Evolutionary conservation across 2,113 vertebrate genomes (phyloP), one percentile per base, ranked within the genome.

Genomic region (Oenanthe melanoleuca): DNA sequence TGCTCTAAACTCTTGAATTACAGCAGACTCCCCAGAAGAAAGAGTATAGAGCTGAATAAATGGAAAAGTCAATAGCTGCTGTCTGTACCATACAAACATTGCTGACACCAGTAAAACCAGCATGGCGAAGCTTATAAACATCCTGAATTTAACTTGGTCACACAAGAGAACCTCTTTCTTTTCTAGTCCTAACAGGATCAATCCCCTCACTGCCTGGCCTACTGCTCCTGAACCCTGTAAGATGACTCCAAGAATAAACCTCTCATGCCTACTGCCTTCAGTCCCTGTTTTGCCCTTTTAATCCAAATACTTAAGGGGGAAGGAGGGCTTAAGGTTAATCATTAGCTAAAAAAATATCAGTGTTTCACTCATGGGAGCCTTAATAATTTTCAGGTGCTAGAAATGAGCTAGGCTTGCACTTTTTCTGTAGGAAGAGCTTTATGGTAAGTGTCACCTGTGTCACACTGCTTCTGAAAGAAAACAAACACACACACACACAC

Each of bases 251-350:
- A 73, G 66, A 86, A 80, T 19, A 71, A 85, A 77, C 47, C 29
- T 78, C 45, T 86, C 60, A 49, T 55, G 50, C 42, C 63, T 85
- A 17, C 53, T 74, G 79, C 69, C 82, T 94, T 91, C 65, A 49
- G 33, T 23, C 61, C 83, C 44, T 2, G 6, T 71, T 33, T 59
- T 87, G 73, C 28, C 59, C 42, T 92, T 96, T 95, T 88, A 94
- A 91, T 70, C 61, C 64, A 73, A 92, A 85, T 24, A 37, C n/a
- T 45, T 11, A 47, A 53, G 7, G 37, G 60, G 40, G 44, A 89
- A 95, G 95, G 91, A 89, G 79, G 80, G 34, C 16, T 88, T 86
- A 82, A 73, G 44, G 73, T 97, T 96, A 97, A 97, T 95, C 2
- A 16, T 97, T 97, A 96, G 72, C 96, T 92, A 61, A 82, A 86